These are phyloP conservation scores for Euglossa dilemma DNA, from an alignment of 1,140 invertebrate genomes.

Conservation along the genomic window DNA sequence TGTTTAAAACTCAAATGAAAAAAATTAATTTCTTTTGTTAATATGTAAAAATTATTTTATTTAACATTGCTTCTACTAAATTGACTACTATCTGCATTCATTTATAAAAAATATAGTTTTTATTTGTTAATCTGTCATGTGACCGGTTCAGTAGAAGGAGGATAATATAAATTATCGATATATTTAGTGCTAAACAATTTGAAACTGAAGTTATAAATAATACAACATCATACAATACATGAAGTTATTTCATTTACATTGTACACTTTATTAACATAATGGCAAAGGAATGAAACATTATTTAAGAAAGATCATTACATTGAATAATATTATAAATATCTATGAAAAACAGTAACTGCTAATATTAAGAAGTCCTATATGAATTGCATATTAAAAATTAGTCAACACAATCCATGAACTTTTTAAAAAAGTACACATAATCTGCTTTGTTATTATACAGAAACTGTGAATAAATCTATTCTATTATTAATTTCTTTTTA, in stretches of 20 bases:
- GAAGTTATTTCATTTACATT: slow-evolving; percentile 36
- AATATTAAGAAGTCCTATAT: slow-evolving; percentile 10
- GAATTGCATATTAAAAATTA: neutral
- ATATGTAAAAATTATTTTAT: too few relatives aligned
- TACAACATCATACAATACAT: slow-evolving; percentile 30
- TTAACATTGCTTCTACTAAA: too few relatives aligned
- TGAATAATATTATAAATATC: slow-evolving; percentile 20
- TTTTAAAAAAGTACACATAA: neutral
- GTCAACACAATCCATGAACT: neutral
- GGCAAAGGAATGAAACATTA: slow-evolving; percentile 31
- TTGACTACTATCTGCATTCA: too few relatives aligned
- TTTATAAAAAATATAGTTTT: too few relatives aligned
- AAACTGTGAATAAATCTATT: slow-evolving; percentile 40
- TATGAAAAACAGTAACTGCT: slow-evolving; percentile 9
- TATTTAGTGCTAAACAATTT: slow-evolving; percentile 2
- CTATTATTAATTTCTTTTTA: slow-evolving; percentile 17
- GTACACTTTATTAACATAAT: slow-evolving; percentile 47
- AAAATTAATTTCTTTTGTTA: too few relatives aligned
- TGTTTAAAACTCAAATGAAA: too few relatives aligned
- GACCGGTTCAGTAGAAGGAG: too few relatives aligned
- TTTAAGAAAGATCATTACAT: slow-evolving; percentile 39
- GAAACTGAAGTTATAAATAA: slow-evolving; percentile 40
- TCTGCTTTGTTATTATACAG: slow-evolving; percentile 4
- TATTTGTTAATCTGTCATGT: too few relatives aligned
- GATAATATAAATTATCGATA: too few relatives aligned